Conservation (phyloP, 2,888 invertebrate genomes). For the Metopia argyrocephala region DNA sequence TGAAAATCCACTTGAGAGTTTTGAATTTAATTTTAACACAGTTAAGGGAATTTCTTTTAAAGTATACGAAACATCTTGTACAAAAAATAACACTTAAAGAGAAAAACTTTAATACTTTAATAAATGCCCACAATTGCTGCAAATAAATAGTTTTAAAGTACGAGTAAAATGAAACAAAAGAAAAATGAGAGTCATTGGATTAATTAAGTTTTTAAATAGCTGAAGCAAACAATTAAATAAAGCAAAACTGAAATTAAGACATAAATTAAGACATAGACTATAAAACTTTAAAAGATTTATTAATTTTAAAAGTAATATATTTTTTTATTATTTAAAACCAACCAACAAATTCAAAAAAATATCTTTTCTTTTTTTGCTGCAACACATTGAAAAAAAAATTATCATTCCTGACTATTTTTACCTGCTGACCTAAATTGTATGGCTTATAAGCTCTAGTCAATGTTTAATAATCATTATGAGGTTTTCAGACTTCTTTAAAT, state of each 20-base stretch:
- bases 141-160: not conserved
- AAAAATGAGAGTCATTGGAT: constrained; percentile 1
- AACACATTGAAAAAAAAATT: not conserved
- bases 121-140: constrained; percentile 17
- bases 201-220: constrained; percentile 21
- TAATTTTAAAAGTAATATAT: no score
- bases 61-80: not conserved
- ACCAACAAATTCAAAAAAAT: not conserved
- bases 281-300: constrained; percentile 7
- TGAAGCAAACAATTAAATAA: no score
- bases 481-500: constrained; percentile 17
- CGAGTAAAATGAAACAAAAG: no score
- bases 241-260: not conserved
- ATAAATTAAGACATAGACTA: not conserved
- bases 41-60: not conserved
- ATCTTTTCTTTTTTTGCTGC: not conserved
- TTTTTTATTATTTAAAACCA: not conserved
- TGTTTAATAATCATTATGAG: constrained; percentile 26
- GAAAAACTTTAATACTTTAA: not conserved
- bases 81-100: no score
- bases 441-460: constrained; percentile 3
- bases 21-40: constrained; percentile 16
- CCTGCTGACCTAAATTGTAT: constrained; percentile 44
- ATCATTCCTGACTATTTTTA: constrained; percentile 19
- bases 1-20: no score